Base-by-base conservation (phyloP, 2,113 vertebrate species). In the Crypturellus undulatus region DNA sequence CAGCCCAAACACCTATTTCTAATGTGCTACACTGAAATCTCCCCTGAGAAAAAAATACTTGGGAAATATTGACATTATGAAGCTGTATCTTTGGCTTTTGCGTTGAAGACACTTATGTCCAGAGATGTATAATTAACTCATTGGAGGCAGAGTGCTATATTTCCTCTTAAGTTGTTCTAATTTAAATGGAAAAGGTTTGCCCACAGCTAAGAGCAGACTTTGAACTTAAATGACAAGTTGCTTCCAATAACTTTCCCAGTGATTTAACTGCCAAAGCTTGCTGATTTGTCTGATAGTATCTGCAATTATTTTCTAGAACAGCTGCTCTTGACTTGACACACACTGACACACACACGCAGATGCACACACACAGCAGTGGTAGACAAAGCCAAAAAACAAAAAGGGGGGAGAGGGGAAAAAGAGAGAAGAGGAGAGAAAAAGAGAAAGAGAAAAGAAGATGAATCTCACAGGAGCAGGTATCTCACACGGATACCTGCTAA, bases 211-310 rank as follows among this genome's bases (percentile, higher is more conserved):
- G 71, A 96, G 84, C 59, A 92, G 89, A 96, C 80, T 90, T 92
- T 94, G 93, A 97, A 92, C 84, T 86, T 96, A 96, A 95, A 97
- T 96, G 95, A 93, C 94, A 94, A 91, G 79, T 95, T 96, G 76
- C 56, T 81, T 95, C 82, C 82, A 96, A 92, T 89, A 88, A 92
- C 69, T 94, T 95, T 95, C 88, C 92, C 62, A 79, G 52, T 59
- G 89, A 95, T 75, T 90, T 92, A 95, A 82, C 87, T 0, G 25
- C 73, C 75, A 94, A 84, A 80, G 90, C 89, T 95, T 80, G 32
- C 80, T 81, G 88, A 92, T 96, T 95, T 96, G 52, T 90, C 85
- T 93, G 94, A 92, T 96, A 92, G 70, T 84, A 87, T 95, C 91
- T 87, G 85, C 86, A 96, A 94, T 96, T 95, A 85, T 94, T 94